Evolutionary conservation across 2,113 vertebrate genomes (phyloP).

Genomic region (Mustelus asterias): DNA sequence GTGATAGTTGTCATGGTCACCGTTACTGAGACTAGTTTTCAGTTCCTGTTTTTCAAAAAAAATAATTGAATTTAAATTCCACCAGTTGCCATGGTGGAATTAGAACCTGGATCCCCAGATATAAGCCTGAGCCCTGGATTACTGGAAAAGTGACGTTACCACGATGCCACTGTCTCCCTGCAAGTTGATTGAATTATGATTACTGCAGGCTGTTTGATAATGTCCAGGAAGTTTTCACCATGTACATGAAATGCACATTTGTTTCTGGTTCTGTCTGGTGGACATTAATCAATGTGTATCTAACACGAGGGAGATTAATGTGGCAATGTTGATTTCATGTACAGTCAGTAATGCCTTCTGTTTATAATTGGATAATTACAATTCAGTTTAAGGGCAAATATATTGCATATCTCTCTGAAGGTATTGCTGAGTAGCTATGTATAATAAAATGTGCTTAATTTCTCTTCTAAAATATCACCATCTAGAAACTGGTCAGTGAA

Average conservation of each 20-base stretch:
- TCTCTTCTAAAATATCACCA: background rate
- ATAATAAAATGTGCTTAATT: background rate
- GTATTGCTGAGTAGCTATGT: background rate
- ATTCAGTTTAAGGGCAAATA: background rate
- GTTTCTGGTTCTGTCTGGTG: background rate
- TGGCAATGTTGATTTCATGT: background rate
- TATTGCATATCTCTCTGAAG: background rate
- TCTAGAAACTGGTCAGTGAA: background rate
- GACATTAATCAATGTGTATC: background rate
- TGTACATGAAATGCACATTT: background rate
- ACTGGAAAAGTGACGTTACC: no score
- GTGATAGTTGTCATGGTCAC: no score
- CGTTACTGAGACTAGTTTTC: no score
- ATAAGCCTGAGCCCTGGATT: no score
- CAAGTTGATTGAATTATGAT: background rate
- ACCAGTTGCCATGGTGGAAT: no score
- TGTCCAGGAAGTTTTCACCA: background rate
- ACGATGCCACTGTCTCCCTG: no score
- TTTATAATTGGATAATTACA: background rate
- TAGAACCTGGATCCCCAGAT: no score
- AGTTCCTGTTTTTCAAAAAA: no score
- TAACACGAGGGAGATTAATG: background rate
- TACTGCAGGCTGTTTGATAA: background rate
- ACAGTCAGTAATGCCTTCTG: background rate
- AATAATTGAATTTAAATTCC: no score